phyloP scores from a whole-genome alignment of 2,113 vertebrate genomes.

The Mastomys coucha region DNA sequence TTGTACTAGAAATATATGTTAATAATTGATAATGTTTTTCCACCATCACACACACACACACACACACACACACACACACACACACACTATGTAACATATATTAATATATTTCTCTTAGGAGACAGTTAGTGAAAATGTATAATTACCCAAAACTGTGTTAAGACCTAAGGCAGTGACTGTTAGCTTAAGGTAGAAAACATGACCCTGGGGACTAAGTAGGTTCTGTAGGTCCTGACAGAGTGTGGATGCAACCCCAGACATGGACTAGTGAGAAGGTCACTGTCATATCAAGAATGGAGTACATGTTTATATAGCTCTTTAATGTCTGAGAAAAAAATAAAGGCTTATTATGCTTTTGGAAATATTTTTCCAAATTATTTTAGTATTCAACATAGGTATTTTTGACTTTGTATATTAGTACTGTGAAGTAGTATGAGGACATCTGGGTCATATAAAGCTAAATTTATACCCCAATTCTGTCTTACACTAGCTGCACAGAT shows the following conservation, averaged over 20 bases:
- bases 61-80: background rate
- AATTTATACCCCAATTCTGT: background rate
- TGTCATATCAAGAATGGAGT: background rate
- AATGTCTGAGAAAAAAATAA: constrained; percentile 44
- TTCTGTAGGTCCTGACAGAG: constrained; percentile 30
- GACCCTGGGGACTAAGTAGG: background rate
- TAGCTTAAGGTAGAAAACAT: background rate
- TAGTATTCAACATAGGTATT: background rate
- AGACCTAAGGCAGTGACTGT: background rate
- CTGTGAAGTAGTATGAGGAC: background rate
- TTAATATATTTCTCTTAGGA: background rate
- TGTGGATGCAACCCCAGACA: background rate
- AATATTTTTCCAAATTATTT: constrained; percentile 6
- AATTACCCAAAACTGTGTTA: background rate
- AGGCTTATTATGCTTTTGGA: background rate
- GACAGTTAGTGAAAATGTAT: background rate
- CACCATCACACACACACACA: background rate
- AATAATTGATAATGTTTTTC: background rate
- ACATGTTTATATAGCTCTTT: background rate
- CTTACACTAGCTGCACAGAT: background rate
- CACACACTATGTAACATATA: background rate
- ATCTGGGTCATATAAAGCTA: background rate
- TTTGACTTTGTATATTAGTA: background rate
- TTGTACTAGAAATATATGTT: background rate
- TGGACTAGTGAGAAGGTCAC: background rate